Evolutionary conservation across 1,140 invertebrate genomes (phyloP).

Genomic region (Orchestia grillus): DNA sequence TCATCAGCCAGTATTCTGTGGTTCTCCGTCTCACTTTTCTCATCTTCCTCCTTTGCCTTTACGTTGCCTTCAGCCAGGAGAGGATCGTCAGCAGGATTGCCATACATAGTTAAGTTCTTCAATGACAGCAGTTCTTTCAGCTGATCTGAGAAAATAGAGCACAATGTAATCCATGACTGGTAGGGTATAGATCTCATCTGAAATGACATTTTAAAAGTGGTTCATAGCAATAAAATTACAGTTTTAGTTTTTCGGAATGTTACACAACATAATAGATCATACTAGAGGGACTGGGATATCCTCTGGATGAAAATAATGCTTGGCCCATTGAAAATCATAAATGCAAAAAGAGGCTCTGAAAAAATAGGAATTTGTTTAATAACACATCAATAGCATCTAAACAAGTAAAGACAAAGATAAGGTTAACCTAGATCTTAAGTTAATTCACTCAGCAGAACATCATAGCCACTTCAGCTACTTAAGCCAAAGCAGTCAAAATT

Average conservation of each 20-base stretch:
- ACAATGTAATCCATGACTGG: neutral
- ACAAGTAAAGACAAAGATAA: neutral
- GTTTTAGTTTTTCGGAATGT: neutral
- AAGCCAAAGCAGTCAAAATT: neutral
- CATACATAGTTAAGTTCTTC: conserved; percentile 74
- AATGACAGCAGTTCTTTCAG: conserved; percentile 71
- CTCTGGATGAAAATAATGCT: neutral
- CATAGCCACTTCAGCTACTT: neutral
- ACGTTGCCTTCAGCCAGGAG: conserved; percentile 72
- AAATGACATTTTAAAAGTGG: too few relatives aligned
- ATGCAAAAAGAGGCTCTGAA: neutral
- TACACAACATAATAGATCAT: neutral
- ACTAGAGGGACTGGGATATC: neutral
- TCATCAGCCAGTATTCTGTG: conserved; percentile 90
- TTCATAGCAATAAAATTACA: neutral
- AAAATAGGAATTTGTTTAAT: neutral
- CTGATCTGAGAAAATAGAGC: conserved; percentile 66
- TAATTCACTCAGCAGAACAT: neutral
- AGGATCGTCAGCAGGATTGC: conserved; percentile 75
- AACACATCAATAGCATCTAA: neutral
- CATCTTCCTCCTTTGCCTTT: conserved; percentile 79
- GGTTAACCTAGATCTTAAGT: neutral
- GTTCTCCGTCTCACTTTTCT: conserved; percentile 82
- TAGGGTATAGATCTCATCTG: neutral
- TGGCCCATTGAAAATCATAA: neutral